These are phyloP conservation scores for Ellobium chinense DNA, from an alignment of 2,888 invertebrate genomes.

Conservation along the genomic window DNA sequence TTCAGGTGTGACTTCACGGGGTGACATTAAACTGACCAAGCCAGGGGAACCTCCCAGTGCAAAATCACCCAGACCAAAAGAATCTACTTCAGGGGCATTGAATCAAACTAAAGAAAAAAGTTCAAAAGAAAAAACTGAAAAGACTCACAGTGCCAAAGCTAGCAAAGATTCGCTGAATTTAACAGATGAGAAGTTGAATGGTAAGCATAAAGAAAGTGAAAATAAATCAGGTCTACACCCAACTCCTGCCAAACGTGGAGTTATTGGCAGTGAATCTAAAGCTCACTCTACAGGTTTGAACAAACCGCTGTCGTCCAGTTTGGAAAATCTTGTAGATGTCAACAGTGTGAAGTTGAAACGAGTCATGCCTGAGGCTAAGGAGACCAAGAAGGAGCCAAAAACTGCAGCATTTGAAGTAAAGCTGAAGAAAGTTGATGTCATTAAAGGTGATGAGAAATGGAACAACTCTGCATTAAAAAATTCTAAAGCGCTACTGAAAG, in stretches of 20 bases:
- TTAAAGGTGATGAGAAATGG: constrained; percentile 25
- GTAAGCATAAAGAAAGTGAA: too few relatives aligned
- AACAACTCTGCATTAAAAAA: neutral
- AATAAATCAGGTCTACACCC: neutral
- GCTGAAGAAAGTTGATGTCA: constrained; percentile 39
- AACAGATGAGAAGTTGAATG: too few relatives aligned
- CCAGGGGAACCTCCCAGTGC: too few relatives aligned
- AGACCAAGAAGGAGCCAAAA: neutral
- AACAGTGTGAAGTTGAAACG: constrained; percentile 20
- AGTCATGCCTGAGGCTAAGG: constrained; percentile 24
- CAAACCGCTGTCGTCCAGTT: neutral
- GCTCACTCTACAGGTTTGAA: neutral
- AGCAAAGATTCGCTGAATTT: too few relatives aligned
- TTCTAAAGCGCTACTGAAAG: neutral
- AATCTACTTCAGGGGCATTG: too few relatives aligned
- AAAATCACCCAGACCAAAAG: too few relatives aligned
- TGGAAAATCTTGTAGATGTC: neutral
- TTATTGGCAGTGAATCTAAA: too few relatives aligned
- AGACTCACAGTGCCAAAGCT: too few relatives aligned
- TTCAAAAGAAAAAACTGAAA: too few relatives aligned
- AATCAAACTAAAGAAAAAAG: too few relatives aligned
- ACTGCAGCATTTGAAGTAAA: constrained; percentile 25
- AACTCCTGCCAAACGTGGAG: neutral
- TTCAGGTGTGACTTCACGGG: neutral
- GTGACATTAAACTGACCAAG: neutral